Evolutionary conservation across 2,113 vertebrate genomes (phyloP), one percentile per base, ranked within the genome.

Genomic region (Proteles cristata): DNA sequence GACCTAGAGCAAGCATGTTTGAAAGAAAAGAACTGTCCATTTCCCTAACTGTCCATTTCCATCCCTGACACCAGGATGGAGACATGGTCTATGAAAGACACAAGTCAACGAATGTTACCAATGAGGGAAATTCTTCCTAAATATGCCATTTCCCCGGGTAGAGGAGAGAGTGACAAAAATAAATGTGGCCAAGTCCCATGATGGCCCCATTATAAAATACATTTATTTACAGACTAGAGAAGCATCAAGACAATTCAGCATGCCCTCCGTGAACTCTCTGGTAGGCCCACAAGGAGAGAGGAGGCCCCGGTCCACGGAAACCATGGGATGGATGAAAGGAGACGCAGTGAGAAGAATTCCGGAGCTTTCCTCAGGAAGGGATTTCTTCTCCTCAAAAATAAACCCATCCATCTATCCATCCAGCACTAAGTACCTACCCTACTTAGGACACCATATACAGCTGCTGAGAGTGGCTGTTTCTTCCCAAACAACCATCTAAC

Each of bases 111-210:
- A 68, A 45, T 21, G 33, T 77, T 43, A 84, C 74, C 21, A 87
- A 48, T 1, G 25, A 93, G 53, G n/a, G 87, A 79, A 50, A 89
- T 39, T 21, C 89, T 96, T 93, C 63, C 45, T 89, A 87, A 96
- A 89, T 7, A 63, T 43, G 35, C 92, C 63, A 81, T 55, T 83
- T 95, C 86, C 55, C 94, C 28, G 4, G 71, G 66, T n/a, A n/a
- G n/a, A 66, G 0, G 8, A 26, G 7, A 86, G 31, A 89, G 21
- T 35, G 53, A 89, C 79, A 93, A 90, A 69, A 87, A 88, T 63
- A 73, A 73, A 76, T 31, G 83, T 4, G 80, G 45, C 48, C 66
- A 65, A 63, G 80, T 93, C 50, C 83, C 45, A 76, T 16, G 39
- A 58, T 50, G 66, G 65, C 45, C 58, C 76, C 39, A 39, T 71